Base-by-base conservation (phyloP, 2,888 invertebrate genomes). In the Germaria angustata region DNA sequence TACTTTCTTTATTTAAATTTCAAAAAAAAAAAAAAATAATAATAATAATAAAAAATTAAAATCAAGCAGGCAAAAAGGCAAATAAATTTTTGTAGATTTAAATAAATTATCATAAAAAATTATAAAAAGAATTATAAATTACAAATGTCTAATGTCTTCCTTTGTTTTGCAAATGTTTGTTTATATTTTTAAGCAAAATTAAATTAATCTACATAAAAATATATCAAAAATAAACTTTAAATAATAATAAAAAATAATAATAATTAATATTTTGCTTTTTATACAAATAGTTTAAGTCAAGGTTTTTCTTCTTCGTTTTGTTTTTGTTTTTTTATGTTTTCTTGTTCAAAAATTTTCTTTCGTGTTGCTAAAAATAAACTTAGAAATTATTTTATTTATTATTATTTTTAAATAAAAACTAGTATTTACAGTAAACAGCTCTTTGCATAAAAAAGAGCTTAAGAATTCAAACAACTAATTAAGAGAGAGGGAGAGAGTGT, bases 231-330 rank as follows among this genome's bases (percentile, higher is more conserved):
- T 80, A 68, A 83, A 51, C 55, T 87, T 85, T 83, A 85, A 87
- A 87, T 75, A 88, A 68, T 78, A 81, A 69, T 72, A 49, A 28
- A 32, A 65, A 34, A 65, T 61, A 61, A 61, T 66, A 81, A 51
- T 79, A 51, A 65, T 65, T 76, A 66, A 66, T 66, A 76, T 68
- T 68, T 89, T 87, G 86, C 6, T 5, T 28, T 28, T 28, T 71
- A 69, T 73, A 71, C 77, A 80, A 81, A 73, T 81, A 69, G 63
- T 57, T 71, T 49, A 80, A 80, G 80, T 84, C 78, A 77, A 78
- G 69, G 84, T 85, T 85, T 85, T 87, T 86, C 84, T 85, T 81
- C 77, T n/a, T n/a, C n/a, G 84, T 87, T 86, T 84, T 85, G 84
- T 80, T 84, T 84, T 77, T 72, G 80, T 79, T 75, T 85, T n/a